Evolutionary conservation across 2,888 invertebrate species (phyloP).

Genomic region (Diarsia brunnea): DNA sequence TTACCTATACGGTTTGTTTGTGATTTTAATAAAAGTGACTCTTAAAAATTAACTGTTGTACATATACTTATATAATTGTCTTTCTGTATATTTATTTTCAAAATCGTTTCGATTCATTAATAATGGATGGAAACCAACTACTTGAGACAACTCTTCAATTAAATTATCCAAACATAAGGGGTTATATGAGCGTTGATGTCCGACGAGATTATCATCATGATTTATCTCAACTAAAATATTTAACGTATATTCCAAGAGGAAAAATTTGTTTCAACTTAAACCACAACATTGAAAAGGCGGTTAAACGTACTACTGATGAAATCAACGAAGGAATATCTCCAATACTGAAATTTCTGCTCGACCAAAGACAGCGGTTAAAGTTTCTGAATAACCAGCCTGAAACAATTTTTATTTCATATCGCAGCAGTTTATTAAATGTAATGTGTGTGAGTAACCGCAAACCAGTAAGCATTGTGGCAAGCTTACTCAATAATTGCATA

Average conservation of each 20-base stretch:
- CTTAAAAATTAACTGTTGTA: neutral
- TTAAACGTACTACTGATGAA: conserved; percentile 71
- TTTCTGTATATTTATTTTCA: neutral
- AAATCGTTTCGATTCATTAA: neutral
- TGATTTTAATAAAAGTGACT: neutral
- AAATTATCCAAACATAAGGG: conserved; percentile 61
- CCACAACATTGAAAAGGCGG: conserved; percentile 68
- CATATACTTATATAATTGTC: neutral
- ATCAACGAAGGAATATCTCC: conserved; percentile 71
- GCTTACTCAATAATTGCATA: conserved; percentile 70
- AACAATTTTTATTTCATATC: conserved; percentile 68
- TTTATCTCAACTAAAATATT: conserved; percentile 72
- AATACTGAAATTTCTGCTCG: conserved; percentile 67
- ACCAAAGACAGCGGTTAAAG: conserved; percentile 57
- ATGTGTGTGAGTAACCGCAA: conserved; percentile 66
- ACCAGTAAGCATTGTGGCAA: conserved; percentile 64
- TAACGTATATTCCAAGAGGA: conserved; percentile 62
- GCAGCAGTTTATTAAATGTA: conserved; percentile 72
- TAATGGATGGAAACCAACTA: conserved; percentile 34
- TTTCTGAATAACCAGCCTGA: conserved; percentile 37
- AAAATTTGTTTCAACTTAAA: conserved; percentile 65
- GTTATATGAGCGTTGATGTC: conserved; percentile 74
- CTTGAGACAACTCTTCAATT: conserved; percentile 22
- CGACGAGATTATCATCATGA: conserved; percentile 66
- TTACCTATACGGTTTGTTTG: neutral